Evolutionary conservation across 2,113 vertebrate genomes (phyloP).

Genomic region (Pelecanoides urinatrix): DNA sequence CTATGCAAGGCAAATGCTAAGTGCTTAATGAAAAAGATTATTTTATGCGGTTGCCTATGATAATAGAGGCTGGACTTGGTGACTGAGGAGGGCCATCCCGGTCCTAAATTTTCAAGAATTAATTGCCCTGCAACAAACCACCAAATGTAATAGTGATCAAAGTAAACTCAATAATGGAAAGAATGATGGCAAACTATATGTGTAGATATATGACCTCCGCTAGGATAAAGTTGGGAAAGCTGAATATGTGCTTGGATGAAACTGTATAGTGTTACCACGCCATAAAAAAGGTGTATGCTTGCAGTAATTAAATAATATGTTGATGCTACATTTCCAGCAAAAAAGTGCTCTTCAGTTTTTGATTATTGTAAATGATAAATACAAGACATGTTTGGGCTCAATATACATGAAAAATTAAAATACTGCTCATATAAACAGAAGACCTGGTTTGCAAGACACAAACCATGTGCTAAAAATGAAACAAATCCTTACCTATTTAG

Average conservation of each 20-base stretch:
- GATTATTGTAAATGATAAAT: background rate
- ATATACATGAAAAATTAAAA: background rate
- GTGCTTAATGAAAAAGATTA: background rate
- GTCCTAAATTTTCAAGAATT: background rate
- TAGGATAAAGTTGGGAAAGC: background rate
- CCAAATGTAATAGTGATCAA: background rate
- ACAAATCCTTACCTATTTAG: background rate
- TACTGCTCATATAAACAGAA: background rate
- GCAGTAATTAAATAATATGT: background rate
- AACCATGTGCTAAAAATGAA: background rate
- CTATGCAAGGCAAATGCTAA: background rate
- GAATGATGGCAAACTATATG: background rate
- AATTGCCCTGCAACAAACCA: background rate
- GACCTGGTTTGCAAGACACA: background rate
- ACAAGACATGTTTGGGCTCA: background rate
- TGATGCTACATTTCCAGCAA: background rate
- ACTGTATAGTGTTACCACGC: background rate
- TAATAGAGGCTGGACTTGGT: background rate
- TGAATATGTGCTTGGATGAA: background rate
- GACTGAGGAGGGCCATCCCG: background rate
- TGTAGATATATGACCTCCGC: accelerated
- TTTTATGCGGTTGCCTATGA: background rate
- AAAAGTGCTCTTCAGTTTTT: background rate
- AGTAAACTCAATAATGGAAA: background rate
- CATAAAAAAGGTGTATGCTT: background rate